Base-by-base conservation (phyloP, 2,113 vertebrate genomes). In the Cnemophilus loriae region DNA sequence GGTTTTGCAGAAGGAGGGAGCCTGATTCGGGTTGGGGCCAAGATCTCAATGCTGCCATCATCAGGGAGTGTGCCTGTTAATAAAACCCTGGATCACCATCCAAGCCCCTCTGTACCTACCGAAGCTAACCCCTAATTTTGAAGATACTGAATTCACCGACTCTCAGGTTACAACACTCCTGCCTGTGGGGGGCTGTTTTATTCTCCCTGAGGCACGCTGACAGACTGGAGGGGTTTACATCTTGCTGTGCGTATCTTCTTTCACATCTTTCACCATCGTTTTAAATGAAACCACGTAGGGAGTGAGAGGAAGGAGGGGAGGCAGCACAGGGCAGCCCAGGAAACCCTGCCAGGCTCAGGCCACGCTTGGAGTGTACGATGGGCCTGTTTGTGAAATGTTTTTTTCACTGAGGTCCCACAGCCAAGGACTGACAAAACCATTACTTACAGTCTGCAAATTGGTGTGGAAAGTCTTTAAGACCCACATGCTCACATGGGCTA, bases 181-280 rank as follows among this genome's bases (percentile, higher is more conserved):
- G 56, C 42, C 59, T 2, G 0, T 28, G 39, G 39, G 37, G 26
- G 26, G 24, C 16, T 75, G 26, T 22, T 20, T 39, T 24, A 16
- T 32, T 46, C 23, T 16, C 10, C 63, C 68, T 50, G 44, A 64
- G 53, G 56, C 61, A 28, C 7, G 79, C 57, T 94, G 90, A 96
- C 84, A 96, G 95, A 93, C 52, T 32, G 64, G 69, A 96, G 56
- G 37, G 71, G 49, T 96, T 96, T 95, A 89, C 83, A 82, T 84
- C 69, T 84, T 71, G 88, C 83, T 59, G 56, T 46, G 61, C 2
- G 8, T 64, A 93, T 96, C 88, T 82, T 32, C 96, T 95, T 96
- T 92, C 96, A 96, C 69, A 78, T 96, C 92, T 94, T 90, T 97
- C 93, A 95, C 44, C 53, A 0, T 65, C 0, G 0, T 68, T 93